phyloP scores from a whole-genome alignment of 1,140 invertebrate species.

The Heliconius himera region DNA sequence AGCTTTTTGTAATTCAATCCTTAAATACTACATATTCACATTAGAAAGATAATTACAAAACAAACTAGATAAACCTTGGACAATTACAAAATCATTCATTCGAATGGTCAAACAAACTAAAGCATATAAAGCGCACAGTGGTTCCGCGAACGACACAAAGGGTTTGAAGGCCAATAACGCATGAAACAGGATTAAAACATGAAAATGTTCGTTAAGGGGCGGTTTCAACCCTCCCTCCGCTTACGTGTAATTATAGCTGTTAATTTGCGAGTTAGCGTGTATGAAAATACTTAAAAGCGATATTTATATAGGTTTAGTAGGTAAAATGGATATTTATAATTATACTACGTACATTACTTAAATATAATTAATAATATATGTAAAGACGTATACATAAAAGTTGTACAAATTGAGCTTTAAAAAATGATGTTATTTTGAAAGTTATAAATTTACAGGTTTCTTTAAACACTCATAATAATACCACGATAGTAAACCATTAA shows the following conservation, averaged over 20 bases:
- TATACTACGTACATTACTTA: too few species aligned
- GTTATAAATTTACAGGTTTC: too few species aligned
- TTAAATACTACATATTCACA: background rate
- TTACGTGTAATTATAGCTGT: constrained; percentile 74
- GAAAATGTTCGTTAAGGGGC: constrained; percentile 75
- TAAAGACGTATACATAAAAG: too few species aligned
- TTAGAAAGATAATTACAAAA: constrained; percentile 2
- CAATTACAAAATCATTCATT: constrained; percentile 33
- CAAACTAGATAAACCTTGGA: background rate
- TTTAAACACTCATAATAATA: too few species aligned
- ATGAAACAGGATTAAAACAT: constrained; percentile 81
- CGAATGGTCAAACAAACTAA: constrained; percentile 36
- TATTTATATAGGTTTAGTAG: background rate
- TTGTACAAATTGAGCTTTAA: too few species aligned
- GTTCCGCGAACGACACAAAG: constrained; percentile 61
- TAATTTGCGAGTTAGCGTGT: constrained; percentile 55
- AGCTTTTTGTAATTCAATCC: too few species aligned
- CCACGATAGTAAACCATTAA: too few species aligned
- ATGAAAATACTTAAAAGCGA: constrained; percentile 8
- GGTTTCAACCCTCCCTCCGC: constrained; percentile 51
- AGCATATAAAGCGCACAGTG: constrained; percentile 44
- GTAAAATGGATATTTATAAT: too few species aligned
- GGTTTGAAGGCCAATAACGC: constrained; percentile 75
- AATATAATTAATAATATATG: too few species aligned
- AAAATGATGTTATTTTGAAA: too few species aligned